phyloP scores from a whole-genome alignment of 2,888 invertebrate genomes.

The Eudemis profundana region DNA sequence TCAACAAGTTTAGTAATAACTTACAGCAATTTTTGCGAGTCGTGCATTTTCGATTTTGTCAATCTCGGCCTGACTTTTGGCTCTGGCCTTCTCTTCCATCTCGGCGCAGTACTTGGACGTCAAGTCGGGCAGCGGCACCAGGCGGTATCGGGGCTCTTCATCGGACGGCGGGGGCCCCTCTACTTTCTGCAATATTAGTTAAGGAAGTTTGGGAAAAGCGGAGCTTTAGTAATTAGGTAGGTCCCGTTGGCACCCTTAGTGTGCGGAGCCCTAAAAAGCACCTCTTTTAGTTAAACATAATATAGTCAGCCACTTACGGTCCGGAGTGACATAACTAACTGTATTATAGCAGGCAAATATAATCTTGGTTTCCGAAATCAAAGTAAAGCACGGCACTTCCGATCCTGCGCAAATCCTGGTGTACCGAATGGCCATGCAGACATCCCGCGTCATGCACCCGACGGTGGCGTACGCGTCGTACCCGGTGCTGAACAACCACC shows the following conservation, averaged over 20 bases:
- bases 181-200: conserved; percentile 53
- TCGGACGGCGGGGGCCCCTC: conserved; percentile 57
- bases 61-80: conserved; percentile 56
- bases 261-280: too few species aligned
- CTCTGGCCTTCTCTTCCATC: conserved; percentile 63
- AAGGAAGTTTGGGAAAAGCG: background rate
- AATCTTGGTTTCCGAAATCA: too few species aligned
- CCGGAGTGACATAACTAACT: too few species aligned
- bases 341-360: too few species aligned
- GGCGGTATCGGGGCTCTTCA: conserved; percentile 71
- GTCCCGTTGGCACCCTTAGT: too few species aligned
- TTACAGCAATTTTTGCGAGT: conserved; percentile 66
- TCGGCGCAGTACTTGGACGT: conserved; percentile 70
- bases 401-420: too few species aligned
- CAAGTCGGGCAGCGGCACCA: conserved; percentile 76
- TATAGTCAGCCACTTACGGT: too few species aligned
- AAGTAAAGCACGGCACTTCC: too few species aligned
- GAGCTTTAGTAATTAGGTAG: too few species aligned
- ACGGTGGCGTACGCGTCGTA: conserved; percentile 95
- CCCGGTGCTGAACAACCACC: conserved; percentile 92
- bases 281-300: too few species aligned
- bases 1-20: background rate
- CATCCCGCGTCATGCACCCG: conserved; percentile 92
- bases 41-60: conserved; percentile 65
- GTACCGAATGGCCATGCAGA: conserved; percentile 87